Base-by-base conservation (phyloP, 2,797 vertebrate species). In the Rallus crepitans region DNA sequence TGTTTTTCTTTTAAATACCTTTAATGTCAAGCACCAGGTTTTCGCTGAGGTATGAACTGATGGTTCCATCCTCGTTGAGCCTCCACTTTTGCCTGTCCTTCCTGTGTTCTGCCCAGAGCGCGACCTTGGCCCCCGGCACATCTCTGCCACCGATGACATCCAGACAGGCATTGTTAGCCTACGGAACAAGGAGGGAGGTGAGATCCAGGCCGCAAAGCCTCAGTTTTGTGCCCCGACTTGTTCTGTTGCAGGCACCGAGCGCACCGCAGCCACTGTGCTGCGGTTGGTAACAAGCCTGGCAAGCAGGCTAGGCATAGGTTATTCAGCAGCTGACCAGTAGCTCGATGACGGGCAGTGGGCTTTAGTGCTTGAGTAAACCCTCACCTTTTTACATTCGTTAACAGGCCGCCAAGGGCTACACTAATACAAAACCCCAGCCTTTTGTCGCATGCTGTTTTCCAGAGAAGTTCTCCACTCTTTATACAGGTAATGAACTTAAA, bases 111-210 rank as follows among this genome's bases (percentile, higher is more conserved):
- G 97, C 91, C 98, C 99, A 99, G 28, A 99, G 96, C 5, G 98
- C 98, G 2, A 99, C 99, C 88, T 98, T 98, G 52, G 98, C 98
- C 37, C 98, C 99, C 0, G 98, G 98, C 45, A 91, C 60, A 1
- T 98, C 98, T 93, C 98, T 98, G 72, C 98, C 98, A 33, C 98
- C 98, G 42, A 98, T 98, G 90, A 99, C 98, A 86, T 99, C 98
- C 70, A 99, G 97, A 63, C 99, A 99, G 20, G 98, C 97, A 30
- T 97, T 97, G 90, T 90, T 98, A 39, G 97, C 98, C 99, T 99
- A 77, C 31, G 78, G 66, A 23, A 50, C 12, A 39, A 48, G 50
- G 70, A 15, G 23, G 80, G 73, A 63, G 30, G 33, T 64, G 70
- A 93, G 47, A 86, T 39, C 7, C 39, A 45, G 83, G 37, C 60